Evolutionary conservation across 2,113 vertebrate species (phyloP).

Genomic region (Phoxinus phoxinus): DNA sequence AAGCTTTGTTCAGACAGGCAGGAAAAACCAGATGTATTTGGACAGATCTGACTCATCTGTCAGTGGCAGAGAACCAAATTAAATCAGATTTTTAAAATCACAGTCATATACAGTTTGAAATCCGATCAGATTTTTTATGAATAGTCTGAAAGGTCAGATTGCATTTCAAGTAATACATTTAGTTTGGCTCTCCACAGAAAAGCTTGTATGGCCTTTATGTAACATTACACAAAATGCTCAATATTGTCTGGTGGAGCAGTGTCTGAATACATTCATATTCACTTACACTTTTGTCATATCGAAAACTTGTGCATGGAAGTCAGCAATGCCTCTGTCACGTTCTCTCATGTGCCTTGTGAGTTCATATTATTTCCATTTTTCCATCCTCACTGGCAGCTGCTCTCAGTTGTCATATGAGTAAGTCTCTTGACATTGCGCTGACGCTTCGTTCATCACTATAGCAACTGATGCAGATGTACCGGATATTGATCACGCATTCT

Average conservation of each 20-base stretch:
- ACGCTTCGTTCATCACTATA: background rate
- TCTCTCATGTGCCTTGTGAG: background rate
- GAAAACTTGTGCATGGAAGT: background rate
- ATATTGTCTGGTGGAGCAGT: background rate
- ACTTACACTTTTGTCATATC: background rate
- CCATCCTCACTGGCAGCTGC: background rate
- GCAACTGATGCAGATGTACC: slow-evolving; percentile 5
- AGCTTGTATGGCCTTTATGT: background rate
- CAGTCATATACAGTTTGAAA: background rate
- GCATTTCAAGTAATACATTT: background rate
- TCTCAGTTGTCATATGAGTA: background rate
- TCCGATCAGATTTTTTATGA: background rate
- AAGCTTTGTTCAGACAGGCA: background rate
- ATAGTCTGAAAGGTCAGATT: background rate
- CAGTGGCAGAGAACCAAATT: background rate
- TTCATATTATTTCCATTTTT: background rate
- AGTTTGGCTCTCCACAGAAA: background rate
- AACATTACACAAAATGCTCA: background rate
- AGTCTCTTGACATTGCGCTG: background rate
- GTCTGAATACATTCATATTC: background rate
- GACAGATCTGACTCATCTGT: background rate
- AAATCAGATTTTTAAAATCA: background rate
- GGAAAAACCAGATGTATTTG: background rate
- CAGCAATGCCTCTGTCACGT: background rate
- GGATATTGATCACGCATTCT: background rate